Evolutionary conservation across 2,113 vertebrate species (phyloP).

Genomic region (Oxygymnocypris stewartii): DNA sequence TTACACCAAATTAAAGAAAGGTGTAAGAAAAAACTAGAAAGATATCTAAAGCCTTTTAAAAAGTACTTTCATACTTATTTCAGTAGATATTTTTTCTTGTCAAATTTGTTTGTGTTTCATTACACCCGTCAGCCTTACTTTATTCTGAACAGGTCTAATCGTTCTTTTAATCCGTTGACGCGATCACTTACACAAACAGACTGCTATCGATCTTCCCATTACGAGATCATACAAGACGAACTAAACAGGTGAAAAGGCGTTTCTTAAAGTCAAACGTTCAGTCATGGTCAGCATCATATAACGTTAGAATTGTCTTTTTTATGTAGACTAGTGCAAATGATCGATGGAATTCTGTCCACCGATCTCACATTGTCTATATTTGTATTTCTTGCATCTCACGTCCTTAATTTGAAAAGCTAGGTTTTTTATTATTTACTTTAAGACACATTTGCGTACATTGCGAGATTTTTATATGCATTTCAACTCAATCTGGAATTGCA

Average conservation of each 20-base stretch:
- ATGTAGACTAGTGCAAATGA: background rate
- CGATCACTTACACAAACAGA: constrained; percentile 81
- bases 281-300: constrained; percentile 26
- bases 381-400: background rate
- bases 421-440: background rate
- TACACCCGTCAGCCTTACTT: constrained; percentile 31
- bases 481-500: background rate
- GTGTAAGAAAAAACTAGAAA: background rate
- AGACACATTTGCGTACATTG: background rate
- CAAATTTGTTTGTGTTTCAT: background rate
- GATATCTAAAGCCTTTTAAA: background rate
- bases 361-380: background rate
- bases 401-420: background rate
- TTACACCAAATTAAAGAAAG: background rate
- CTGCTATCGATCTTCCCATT: constrained; percentile 84
- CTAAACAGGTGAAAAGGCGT: constrained; percentile 73
- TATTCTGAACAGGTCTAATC: constrained; percentile 63
- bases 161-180: constrained; percentile 82
- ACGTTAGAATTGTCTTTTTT: background rate
- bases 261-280: constrained; percentile 45
- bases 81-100: background rate
- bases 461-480: background rate
- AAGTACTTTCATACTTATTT: background rate
- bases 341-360: background rate
- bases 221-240: constrained; percentile 77